These are phyloP conservation scores for Vicugna pacos DNA, from an alignment of 2,113 vertebrate genomes.

Conservation along the genomic window DNA sequence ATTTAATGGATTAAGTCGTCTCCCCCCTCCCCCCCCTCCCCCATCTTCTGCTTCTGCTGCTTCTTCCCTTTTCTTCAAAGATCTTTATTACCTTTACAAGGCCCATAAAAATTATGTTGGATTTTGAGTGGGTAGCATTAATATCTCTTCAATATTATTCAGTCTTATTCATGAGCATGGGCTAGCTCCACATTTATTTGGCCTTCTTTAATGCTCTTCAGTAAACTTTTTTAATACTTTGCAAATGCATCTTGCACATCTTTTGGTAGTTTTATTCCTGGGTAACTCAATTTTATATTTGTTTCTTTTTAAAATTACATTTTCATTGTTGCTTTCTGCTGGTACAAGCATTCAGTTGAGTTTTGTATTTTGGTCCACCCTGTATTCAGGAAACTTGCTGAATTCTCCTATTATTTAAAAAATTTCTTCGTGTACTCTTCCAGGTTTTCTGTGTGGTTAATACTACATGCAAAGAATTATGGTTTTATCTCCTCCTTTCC, in stretches of 20 bases:
- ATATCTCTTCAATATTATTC: not conserved
- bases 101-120: not conserved
- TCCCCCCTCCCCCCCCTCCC: not conserved
- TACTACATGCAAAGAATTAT: not conserved
- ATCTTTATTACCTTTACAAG: not conserved
- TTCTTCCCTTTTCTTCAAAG: not conserved
- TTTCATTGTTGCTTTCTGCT: not conserved
- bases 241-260: not conserved
- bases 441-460: not conserved
- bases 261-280: not conserved
- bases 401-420: not conserved
- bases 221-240: not conserved
- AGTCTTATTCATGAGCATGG: not conserved
- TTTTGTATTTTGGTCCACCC: not conserved
- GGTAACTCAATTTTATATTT: not conserved
- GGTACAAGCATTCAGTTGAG: not conserved
- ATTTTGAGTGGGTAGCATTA: not conserved
- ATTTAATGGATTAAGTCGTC: not conserved
- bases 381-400: not conserved
- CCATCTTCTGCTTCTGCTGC: not conserved
- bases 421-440: not conserved
- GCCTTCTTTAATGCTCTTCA: not conserved
- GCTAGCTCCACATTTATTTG: not conserved
- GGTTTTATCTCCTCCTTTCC: not conserved
- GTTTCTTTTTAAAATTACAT: not conserved